Evolutionary conservation across 2,797 vertebrate species (phyloP), one percentile per base, ranked within the genome.

Genomic region (Pterois miles): DNA sequence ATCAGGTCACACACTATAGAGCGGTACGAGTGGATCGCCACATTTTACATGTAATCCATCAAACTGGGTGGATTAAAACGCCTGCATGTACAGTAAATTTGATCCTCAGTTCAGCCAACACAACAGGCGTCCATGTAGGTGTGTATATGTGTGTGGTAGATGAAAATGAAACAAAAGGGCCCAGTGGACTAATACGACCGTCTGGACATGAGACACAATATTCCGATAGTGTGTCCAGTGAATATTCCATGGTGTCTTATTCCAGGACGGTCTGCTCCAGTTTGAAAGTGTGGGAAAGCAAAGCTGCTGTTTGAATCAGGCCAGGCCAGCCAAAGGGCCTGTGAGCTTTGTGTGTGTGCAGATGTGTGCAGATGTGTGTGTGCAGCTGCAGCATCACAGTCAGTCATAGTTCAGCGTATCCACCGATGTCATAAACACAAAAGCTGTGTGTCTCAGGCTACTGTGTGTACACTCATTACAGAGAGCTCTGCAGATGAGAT

Each of bases 221-320:
- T 82, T 91, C 79, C 62, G 48, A 63, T 34, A 64, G 75, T 50
- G 65, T 66, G 27, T 82, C 80, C 79, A 58, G 74, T 75, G 70
- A 81, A 79, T 90, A 81, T 88, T 89, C 70, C 78, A 78, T 10
- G 13, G 71, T 60, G n/a, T 86, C 69, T 69, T 65, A 68, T 87
- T 90, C 79, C 86, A 78, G 52, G 71, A 68, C 38, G 3, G 76
- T 81, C 82, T 82, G 67, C 82, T 83, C 78, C 71, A 78, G 54
- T 88, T 83, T 82, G 78, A 82, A 87, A 86, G 82, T 84, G 88
- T 93, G 91, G 90, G 91, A 94, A 93, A 91, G 82, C 23, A 31
- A 74, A 76, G 67, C 74, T 70, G 68, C 23, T 80, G 74, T 67
- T 56, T 75, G 70, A 84, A 79, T 57, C 27, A 54, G 70, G 74